Percentiles rank a stretch among this genome's conserved stretches.
These are phyloP conservation scores for Oreotrochilus melanogaster DNA, from an alignment of 2,113 vertebrate genomes.

Conservation along the genomic window DNA sequence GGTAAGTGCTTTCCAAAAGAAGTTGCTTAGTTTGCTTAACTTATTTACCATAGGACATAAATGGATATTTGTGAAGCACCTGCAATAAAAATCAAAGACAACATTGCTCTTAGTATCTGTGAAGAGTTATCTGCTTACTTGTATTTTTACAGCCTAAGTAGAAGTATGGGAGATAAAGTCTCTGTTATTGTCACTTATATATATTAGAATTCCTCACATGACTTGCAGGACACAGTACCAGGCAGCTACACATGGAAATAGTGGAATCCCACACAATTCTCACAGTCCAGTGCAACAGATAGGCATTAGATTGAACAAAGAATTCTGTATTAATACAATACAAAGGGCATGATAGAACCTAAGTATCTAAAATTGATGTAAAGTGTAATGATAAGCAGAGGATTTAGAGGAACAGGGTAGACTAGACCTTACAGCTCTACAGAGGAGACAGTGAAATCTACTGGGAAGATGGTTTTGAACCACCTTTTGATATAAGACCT, in stretches of 20 bases:
- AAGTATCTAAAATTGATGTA: background rate
- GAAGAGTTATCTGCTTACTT: background rate
- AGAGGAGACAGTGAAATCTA: background rate
- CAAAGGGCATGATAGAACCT: background rate
- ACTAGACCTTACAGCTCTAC: background rate
- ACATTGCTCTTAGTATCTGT: background rate
- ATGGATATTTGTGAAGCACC: background rate
- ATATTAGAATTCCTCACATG: fast-evolving
- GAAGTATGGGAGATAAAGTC: background rate
- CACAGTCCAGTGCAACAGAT: background rate
- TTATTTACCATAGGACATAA: background rate
- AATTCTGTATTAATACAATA: background rate
- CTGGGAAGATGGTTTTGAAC: background rate
- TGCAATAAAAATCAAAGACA: background rate
- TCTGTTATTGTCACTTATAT: background rate
- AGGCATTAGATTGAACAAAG: background rate
- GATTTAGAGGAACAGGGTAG: background rate
- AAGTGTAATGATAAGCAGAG: background rate
- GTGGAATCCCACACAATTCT: background rate
- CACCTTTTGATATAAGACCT: background rate
- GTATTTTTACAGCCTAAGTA: background rate
- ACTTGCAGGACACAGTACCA: fast-evolving
- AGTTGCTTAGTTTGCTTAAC: background rate
- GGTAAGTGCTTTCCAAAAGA: background rate
- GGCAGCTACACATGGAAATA: background rate